Conservation (phyloP, 2,797 vertebrate species). For the Bradypus variegatus region DNA sequence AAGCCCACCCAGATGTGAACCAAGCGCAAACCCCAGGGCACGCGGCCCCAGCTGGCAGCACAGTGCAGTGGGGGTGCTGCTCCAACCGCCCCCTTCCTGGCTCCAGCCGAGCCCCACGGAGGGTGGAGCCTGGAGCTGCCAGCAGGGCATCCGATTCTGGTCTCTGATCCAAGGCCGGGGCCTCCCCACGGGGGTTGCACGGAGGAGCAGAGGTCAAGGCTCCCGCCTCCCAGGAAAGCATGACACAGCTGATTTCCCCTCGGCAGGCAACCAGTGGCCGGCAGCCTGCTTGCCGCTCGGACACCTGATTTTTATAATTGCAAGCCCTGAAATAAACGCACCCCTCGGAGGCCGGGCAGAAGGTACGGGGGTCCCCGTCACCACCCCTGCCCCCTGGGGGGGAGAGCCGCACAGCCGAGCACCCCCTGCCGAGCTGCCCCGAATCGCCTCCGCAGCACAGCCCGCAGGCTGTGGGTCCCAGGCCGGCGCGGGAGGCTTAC, state of each 20-base stretch:
- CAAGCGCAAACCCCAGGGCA: neutral
- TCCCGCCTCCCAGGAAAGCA: slow-evolving; percentile 58
- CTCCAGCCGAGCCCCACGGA: neutral
- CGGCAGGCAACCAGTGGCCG: neutral
- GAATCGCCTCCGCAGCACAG: slow-evolving; percentile 66
- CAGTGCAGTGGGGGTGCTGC: too few relatives aligned
- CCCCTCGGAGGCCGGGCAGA: too few relatives aligned
- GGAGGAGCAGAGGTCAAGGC: slow-evolving; percentile 15
- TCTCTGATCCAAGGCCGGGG: too few relatives aligned
- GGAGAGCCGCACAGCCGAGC: neutral
- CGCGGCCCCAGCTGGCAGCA: too few relatives aligned
- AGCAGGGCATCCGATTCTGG: neutral
- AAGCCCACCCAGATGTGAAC: too few relatives aligned
- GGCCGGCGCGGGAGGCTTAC: neutral
- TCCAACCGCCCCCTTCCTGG: neutral
- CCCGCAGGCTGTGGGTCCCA: slow-evolving; percentile 55
- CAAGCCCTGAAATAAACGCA: too few relatives aligned
- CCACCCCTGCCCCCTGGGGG: neutral
- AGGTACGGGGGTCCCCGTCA: neutral
- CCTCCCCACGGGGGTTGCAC: neutral
- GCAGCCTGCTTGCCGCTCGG: neutral
- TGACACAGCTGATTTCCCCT: slow-evolving; percentile 72
- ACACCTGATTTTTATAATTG: too few relatives aligned
- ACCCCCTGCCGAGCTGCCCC: slow-evolving; percentile 39
- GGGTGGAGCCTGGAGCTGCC: neutral